Conservation (phyloP, 2,113 vertebrate species). For the Scomber scombrus region DNA sequence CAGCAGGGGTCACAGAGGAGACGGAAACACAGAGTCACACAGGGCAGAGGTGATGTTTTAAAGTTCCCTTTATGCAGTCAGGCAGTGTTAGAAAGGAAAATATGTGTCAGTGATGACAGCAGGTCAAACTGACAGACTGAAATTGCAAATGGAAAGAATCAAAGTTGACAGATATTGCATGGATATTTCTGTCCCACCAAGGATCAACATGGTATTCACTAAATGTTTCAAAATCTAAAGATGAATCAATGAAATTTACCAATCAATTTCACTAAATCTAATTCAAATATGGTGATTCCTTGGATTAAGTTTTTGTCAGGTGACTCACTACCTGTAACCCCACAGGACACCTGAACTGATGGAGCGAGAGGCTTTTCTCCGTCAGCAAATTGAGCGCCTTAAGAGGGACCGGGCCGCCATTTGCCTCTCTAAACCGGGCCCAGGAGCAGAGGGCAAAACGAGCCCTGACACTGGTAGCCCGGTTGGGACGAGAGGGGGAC, state of each 20-base stretch:
- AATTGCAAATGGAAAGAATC: background rate
- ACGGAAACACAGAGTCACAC: slow-evolving; percentile 36
- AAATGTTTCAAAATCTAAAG: background rate
- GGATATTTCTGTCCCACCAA: background rate
- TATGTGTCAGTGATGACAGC: background rate
- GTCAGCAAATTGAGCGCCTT: slow-evolving; percentile 80
- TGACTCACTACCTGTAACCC: slow-evolving; percentile 19
- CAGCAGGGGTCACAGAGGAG: slow-evolving; percentile 71
- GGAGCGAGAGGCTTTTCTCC: slow-evolving; percentile 81
- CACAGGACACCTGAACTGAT: slow-evolving; percentile 57
- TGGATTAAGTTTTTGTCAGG: background rate
- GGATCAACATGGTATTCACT: background rate
- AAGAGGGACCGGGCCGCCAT: slow-evolving; percentile 83
- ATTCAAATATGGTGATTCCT: background rate
- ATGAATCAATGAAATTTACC: background rate
- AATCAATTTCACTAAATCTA: background rate
- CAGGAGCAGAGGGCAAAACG: slow-evolving; percentile 43
- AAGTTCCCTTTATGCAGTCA: slow-evolving; percentile 17
- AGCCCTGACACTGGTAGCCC: slow-evolving; percentile 73
- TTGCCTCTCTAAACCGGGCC: slow-evolving; percentile 77
- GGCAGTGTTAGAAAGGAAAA: background rate
- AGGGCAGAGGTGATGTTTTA: slow-evolving; percentile 63
- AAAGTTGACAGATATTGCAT: background rate
- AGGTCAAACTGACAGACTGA: background rate
- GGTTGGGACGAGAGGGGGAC: slow-evolving; percentile 62